Conservation (phyloP, 2,113 vertebrate genomes). For the Mustela nigripes region DNA sequence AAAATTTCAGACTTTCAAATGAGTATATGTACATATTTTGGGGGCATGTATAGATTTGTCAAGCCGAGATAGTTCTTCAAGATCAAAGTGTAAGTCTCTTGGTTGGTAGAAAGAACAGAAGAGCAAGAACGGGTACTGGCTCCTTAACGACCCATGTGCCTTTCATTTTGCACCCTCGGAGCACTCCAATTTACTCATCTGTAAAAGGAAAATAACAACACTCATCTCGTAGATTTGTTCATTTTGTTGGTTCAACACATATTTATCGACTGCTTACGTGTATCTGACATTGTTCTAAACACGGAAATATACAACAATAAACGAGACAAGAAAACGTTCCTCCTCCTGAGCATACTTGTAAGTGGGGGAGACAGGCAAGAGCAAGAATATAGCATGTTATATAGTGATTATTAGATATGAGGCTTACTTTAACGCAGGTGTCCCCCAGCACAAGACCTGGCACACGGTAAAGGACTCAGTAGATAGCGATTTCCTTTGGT, state of each 20-base stretch:
- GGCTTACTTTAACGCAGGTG: background rate
- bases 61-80: background rate
- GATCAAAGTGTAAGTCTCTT: background rate
- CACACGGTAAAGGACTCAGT: background rate
- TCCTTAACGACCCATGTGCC: background rate
- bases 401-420: background rate
- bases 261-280: background rate
- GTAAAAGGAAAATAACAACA: conserved; percentile 15
- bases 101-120: conserved; percentile 32
- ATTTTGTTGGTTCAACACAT: conserved; percentile 29
- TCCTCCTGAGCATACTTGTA: background rate
- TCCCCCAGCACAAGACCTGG: background rate
- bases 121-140: background rate
- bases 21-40: background rate
- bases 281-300: background rate
- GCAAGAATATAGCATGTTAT: background rate
- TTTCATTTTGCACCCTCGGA: conserved; percentile 5
- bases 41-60: background rate
- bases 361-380: background rate
- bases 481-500: conserved; percentile 48
- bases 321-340: background rate
- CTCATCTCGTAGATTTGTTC: background rate
- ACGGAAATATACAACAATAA: conserved; percentile 9
- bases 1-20: conserved; percentile 45
- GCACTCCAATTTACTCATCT: background rate